A percentile compares a stretch with the other conserved stretches of the same genome.
Evolutionary conservation across 2,888 invertebrate genomes (phyloP).

Genomic region (Deilephila porcellus): DNA sequence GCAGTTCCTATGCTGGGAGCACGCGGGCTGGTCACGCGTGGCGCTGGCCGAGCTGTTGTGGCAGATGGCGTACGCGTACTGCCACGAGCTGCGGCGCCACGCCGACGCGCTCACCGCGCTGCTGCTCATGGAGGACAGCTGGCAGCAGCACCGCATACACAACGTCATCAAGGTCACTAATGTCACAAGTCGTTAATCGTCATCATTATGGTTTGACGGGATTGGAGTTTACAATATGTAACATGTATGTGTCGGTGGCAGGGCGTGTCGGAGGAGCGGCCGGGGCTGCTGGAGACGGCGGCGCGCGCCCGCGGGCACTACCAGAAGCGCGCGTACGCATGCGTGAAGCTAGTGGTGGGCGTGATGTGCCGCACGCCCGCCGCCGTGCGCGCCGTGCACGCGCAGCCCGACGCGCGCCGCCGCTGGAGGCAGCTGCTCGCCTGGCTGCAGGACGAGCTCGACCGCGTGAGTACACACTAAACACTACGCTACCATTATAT

Average conservation of each 20-base stretch:
- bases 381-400: constrained; percentile 91
- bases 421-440: constrained; percentile 96
- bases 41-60: constrained; percentile 96
- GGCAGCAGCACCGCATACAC: constrained; percentile 97
- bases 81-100: constrained; percentile 96
- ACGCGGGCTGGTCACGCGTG: constrained; percentile 95
- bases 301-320: constrained; percentile 96
- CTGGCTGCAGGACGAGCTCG: constrained; percentile 98
- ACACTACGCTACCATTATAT: background rate
- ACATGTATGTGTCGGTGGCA: constrained; percentile 38
- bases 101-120: constrained; percentile 95
- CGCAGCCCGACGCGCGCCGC: constrained; percentile 90
- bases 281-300: constrained; percentile 97
- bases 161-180: constrained; percentile 92
- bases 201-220: background rate
- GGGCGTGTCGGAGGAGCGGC: constrained; percentile 87
- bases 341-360: constrained; percentile 97
- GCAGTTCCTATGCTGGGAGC: constrained; percentile 98
- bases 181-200: background rate
- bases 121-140: constrained; percentile 96
- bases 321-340: constrained; percentile 98
- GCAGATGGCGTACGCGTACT: constrained; percentile 95
- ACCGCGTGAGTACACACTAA: constrained; percentile 82
- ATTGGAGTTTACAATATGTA: background rate
- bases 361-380: constrained; percentile 94